A percentile compares a stretch with the other conserved stretches of the same genome.
Conservation (phyloP, 92 coral and sea anemone species). For the Umimayanthus chanpuru region DNA sequence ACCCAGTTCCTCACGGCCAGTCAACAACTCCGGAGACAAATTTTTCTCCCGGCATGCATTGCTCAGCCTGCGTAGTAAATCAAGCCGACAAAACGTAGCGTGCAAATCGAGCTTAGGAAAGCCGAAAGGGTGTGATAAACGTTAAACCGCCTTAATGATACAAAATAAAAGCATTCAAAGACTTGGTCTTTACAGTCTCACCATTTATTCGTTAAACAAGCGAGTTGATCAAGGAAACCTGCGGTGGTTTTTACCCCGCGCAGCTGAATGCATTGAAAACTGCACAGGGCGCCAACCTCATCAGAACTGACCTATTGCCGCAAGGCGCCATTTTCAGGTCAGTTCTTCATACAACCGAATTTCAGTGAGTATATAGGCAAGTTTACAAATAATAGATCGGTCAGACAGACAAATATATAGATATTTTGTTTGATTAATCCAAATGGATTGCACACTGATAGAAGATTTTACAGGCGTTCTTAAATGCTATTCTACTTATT, state of each 20-base stretch:
- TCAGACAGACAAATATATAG: not conserved
- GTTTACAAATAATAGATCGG: not conserved
- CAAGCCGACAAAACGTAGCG: no score
- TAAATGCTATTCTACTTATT: not conserved
- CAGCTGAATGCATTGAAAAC: constrained; percentile 45
- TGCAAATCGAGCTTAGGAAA: not conserved
- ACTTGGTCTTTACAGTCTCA: not conserved
- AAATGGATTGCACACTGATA: not conserved
- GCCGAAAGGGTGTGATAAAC: not conserved
- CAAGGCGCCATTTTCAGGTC: constrained; percentile 22
- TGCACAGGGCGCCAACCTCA: not conserved
- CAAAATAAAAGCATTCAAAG: not conserved
- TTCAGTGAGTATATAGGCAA: not conserved
- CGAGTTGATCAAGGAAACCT: constrained; percentile 7
- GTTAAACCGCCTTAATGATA: not conserved
- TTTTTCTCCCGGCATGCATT: no score
- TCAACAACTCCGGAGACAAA: no score
- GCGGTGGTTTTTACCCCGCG: constrained; percentile 8
- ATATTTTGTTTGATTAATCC: not conserved
- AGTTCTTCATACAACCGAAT: constrained; percentile 30
- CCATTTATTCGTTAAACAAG: constrained; percentile 30
- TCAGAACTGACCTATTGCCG: constrained; percentile 33
- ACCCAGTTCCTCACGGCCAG: no score
- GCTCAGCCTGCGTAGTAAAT: no score
- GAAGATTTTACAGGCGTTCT: not conserved